Evolutionary conservation across 1,140 invertebrate species (phyloP).

Genomic region (Lordiphosa clarofinis): DNA sequence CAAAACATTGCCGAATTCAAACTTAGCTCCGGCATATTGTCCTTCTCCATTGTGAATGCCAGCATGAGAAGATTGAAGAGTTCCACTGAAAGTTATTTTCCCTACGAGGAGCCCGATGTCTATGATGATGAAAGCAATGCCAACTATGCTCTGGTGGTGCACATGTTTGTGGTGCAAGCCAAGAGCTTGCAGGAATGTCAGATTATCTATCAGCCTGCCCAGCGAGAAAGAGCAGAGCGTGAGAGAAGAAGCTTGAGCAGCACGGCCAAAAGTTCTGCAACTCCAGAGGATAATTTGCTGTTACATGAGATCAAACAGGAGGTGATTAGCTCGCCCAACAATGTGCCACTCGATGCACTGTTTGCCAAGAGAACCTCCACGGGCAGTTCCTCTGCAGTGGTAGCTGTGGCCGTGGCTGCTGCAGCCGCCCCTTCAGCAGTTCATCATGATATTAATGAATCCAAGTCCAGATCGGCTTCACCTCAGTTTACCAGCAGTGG

Average conservation of each 20-base stretch:
- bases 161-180: slow-evolving; percentile 92
- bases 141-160: slow-evolving; percentile 82
- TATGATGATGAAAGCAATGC: slow-evolving; percentile 77
- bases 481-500: slow-evolving; percentile 57
- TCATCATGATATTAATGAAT: slow-evolving; percentile 26
- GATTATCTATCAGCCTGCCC: slow-evolving; percentile 86
- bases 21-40: slow-evolving; percentile 90
- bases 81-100: slow-evolving; percentile 79
- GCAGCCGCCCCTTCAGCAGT: slow-evolving; percentile 48
- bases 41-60: slow-evolving; percentile 92
- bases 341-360: slow-evolving; percentile 41
- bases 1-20: slow-evolving; percentile 90
- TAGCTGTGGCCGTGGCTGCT: slow-evolving; percentile 63
- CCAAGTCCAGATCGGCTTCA: slow-evolving; percentile 53
- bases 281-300: slow-evolving; percentile 37
- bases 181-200: slow-evolving; percentile 93
- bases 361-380: slow-evolving; percentile 42
- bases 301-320: slow-evolving; percentile 44
- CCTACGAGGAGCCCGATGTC: slow-evolving; percentile 78
- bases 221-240: slow-evolving; percentile 36
- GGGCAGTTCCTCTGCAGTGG: slow-evolving; percentile 48
- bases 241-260: slow-evolving; percentile 54
- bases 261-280: slow-evolving; percentile 33
- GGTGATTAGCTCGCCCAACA: slow-evolving; percentile 34
- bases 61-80: slow-evolving; percentile 80